A percentile compares a stretch with the other conserved stretches of the same genome.
These are phyloP conservation scores for Morphnarchus princeps DNA, from an alignment of 2,113 vertebrate species.

Conservation along the genomic window DNA sequence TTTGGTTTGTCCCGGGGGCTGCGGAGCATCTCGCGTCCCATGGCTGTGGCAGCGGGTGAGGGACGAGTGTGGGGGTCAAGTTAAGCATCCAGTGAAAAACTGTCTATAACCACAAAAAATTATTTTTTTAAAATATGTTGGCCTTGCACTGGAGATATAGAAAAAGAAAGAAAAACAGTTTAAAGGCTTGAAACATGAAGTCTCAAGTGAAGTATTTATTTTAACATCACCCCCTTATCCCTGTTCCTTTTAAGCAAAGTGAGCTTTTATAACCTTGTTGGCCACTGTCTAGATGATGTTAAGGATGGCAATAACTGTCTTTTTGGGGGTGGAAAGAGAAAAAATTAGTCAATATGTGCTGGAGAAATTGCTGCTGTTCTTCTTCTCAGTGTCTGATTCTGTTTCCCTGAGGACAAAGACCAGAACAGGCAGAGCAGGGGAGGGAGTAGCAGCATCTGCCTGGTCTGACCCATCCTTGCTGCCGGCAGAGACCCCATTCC, in stretches of 20 bases:
- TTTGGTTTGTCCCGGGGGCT: neutral
- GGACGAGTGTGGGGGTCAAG: neutral
- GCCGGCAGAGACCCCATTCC: neutral
- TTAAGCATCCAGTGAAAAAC: neutral
- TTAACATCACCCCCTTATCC: neutral
- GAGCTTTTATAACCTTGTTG: slow-evolving; percentile 25
- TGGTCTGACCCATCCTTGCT: neutral
- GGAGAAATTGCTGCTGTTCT: slow-evolving; percentile 35
- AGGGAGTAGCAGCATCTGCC: neutral
- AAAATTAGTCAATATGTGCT: slow-evolving; percentile 39
- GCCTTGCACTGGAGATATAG: neutral
- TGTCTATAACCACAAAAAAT: neutral
- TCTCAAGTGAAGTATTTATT: neutral
- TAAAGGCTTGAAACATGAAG: neutral
- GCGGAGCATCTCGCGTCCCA: neutral
- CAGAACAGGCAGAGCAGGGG: neutral
- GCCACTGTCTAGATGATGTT: neutral
- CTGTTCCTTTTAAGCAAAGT: neutral
- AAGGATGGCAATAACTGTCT: neutral
- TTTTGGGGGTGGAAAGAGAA: neutral
- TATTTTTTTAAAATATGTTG: neutral
- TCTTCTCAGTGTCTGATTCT: neutral
- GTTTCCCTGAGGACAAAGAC: neutral
- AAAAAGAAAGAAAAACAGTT: neutral
- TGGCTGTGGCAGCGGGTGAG: neutral